phyloP scores from a whole-genome alignment of 2,888 invertebrate genomes.

The Rhagium mordax region DNA sequence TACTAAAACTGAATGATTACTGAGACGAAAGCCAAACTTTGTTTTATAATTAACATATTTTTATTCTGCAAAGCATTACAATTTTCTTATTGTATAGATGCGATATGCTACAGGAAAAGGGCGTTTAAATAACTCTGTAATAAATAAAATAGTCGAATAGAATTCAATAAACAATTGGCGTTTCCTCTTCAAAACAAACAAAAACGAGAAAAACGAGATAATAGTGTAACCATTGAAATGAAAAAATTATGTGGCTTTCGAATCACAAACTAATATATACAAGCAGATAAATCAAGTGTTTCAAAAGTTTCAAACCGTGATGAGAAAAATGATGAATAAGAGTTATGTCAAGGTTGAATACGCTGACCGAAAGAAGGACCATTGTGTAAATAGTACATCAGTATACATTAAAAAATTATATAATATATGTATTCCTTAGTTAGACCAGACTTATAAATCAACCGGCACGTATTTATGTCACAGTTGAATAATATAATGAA shows the following conservation, averaged over 20 bases:
- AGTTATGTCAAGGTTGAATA: constrained; percentile 52
- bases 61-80: no score
- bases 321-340: constrained; percentile 54
- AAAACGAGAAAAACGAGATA: constrained; percentile 7
- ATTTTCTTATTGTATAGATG: no score
- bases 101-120: background rate
- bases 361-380: constrained; percentile 25
- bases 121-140: background rate
- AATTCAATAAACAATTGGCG: constrained; percentile 21
- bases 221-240: constrained; percentile 3
- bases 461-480: constrained; percentile 3
- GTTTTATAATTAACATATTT: no score
- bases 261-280: constrained; percentile 6
- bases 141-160: constrained; percentile 19
- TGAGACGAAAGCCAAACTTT: no score
- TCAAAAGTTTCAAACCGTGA: constrained; percentile 47
- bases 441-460: constrained; percentile 9
- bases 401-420: constrained; percentile 5
- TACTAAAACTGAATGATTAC: no score
- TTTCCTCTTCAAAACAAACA: constrained; percentile 8
- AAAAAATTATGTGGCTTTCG: constrained; percentile 30
- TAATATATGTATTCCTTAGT: constrained; percentile 13
- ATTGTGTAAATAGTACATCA: constrained; percentile 24
- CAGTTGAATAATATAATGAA: background rate
- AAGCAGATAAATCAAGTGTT: constrained; percentile 45